phyloP scores from a whole-genome alignment of 2,113 vertebrate species.

The Helogale parvula region DNA sequence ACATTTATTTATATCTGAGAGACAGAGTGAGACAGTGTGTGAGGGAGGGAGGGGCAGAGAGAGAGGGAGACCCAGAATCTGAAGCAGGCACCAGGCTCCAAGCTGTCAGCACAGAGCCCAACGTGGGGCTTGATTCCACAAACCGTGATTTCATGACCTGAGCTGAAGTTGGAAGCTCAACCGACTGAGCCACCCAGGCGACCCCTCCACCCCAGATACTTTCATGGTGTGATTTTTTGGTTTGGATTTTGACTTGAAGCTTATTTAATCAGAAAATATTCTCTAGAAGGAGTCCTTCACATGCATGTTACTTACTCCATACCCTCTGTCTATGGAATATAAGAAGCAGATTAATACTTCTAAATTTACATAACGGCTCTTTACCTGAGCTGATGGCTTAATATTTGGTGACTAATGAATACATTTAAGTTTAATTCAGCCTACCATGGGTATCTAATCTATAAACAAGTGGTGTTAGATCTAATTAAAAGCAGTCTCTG shows the following conservation, averaged over 20 bases:
- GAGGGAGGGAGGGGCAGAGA: too few species aligned
- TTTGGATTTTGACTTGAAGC: not conserved
- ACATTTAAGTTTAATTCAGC: slow-evolving; percentile 18
- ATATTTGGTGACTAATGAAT: slow-evolving; percentile 47
- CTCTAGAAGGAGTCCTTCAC: not conserved
- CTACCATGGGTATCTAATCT: not conserved
- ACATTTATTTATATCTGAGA: too few species aligned
- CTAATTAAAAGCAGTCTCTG: slow-evolving; percentile 18
- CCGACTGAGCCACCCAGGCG: too few species aligned
- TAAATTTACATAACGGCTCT: not conserved
- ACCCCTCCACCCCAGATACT: not conserved
- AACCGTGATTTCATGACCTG: too few species aligned
- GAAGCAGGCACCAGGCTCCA: too few species aligned
- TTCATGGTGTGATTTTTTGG: not conserved
- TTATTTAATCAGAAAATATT: not conserved
- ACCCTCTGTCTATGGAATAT: not conserved
- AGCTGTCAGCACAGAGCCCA: too few species aligned
- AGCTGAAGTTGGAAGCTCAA: too few species aligned
- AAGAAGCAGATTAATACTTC: not conserved
- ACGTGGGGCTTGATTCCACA: too few species aligned
- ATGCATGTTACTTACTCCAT: not conserved
- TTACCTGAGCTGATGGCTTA: not conserved
- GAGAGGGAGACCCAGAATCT: too few species aligned
- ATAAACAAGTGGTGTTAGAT: not conserved
- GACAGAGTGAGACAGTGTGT: too few species aligned